Evolutionary conservation across 64 coral and sea anemone genomes (phyloP), one percentile per base, ranked within the genome.

Genomic region (Pocillopora verrucosa): DNA sequence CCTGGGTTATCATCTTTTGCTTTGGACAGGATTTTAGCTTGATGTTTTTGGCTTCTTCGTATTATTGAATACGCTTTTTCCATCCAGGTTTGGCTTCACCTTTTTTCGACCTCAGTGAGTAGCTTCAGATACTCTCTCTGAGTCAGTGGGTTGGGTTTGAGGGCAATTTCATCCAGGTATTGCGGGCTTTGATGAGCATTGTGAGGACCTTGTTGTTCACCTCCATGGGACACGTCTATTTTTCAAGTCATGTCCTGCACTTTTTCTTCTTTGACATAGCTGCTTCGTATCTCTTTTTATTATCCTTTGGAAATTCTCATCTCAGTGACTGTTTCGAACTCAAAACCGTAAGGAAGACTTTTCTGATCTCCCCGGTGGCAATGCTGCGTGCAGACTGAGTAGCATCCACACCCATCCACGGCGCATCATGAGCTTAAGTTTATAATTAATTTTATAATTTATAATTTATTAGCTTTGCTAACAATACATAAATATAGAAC

Each of bases 61-160:
- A 59, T 11, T 78, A 77, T 13, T 74, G 5, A 9, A 90, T n/a
- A 24, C 88, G 88, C 70, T 72, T 78, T 9, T 58, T 6, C 36
- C 37, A 90, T 16, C 88, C 88, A 35, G 51, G 25, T 11, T 90
- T 90, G 9, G 77, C 88, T 56, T 57, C 36, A 17, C 73, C 73
- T 57, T 51, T 90, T 59, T 22, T 90, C 88, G 1, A 45, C 10
- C 11, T 90, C 22, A 57, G 81, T 90, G 36, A 80, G 26, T 4
- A 90, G 77, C 7, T 90, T 56, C 13, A 90, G n/a, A 17, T 90
- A 74, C 20, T 90, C 11, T 2, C 72, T 10, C 7, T 81, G 34
- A 19, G 88, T 68, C n/a, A 90, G 65, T 58, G 88, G 88, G 22
- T 90, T 81, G 0, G 88, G 88, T 36, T 61, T 90, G 62, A 90